Percentiles rank a stretch among this genome's conserved stretches.
Evolutionary conservation across 2,113 vertebrate genomes (phyloP).

Genomic region (Climacteris rufus): DNA sequence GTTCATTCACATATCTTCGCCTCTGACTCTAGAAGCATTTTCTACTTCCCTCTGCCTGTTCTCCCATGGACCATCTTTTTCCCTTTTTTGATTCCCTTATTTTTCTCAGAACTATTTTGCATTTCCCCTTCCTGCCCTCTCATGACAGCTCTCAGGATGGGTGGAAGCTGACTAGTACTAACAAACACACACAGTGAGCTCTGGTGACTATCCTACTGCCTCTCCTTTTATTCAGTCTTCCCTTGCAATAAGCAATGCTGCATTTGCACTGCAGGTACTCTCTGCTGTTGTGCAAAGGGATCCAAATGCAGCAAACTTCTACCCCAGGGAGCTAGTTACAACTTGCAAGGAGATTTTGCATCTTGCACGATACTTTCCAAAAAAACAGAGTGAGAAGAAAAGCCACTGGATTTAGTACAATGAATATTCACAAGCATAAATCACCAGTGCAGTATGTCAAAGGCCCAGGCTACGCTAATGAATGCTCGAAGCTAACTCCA

Average conservation of each 20-base stretch:
- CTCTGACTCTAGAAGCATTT: neutral
- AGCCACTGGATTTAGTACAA: constrained; percentile 40
- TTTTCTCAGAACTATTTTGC: neutral
- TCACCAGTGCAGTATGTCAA: neutral
- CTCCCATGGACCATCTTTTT: neutral
- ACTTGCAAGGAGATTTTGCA: neutral
- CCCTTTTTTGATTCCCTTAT: neutral
- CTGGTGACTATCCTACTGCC: neutral
- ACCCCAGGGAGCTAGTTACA: neutral
- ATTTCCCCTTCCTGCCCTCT: neutral
- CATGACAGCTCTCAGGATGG: neutral
- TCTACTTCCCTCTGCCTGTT: neutral
- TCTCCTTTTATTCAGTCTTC: neutral
- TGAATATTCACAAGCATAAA: constrained; percentile 59
- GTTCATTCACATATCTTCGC: neutral
- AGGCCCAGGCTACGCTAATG: neutral
- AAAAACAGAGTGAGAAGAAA: neutral
- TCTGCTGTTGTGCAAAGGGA: neutral
- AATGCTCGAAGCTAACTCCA: neutral
- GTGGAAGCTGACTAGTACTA: neutral
- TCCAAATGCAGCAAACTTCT: neutral
- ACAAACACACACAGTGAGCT: neutral
- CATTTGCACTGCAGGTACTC: neutral
- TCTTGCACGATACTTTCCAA: neutral
- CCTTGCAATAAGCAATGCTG: neutral